These are phyloP conservation scores for Acropora yongei DNA, from an alignment of 64 coral and sea anemone species.

Conservation along the genomic window DNA sequence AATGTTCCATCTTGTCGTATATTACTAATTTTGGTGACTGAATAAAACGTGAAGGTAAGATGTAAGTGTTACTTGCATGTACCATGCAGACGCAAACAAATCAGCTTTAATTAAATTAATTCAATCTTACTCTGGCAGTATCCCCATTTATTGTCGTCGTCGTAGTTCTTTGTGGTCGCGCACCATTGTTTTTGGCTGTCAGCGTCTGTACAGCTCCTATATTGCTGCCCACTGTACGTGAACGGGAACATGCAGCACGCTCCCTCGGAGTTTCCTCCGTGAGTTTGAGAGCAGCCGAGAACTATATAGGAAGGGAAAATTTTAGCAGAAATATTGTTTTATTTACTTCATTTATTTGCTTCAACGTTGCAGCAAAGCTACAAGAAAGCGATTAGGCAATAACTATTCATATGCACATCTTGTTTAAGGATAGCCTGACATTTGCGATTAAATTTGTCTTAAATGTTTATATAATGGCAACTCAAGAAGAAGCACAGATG, in stretches of 20 bases:
- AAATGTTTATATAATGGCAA: too few relatives aligned
- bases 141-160: constrained; percentile 65
- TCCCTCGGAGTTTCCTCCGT: constrained; percentile 71
- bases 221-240: constrained; percentile 37
- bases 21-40: too few relatives aligned
- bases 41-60: too few relatives aligned
- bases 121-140: constrained; percentile 53
- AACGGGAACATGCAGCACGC: constrained; percentile 81
- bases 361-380: too few relatives aligned
- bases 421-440: too few relatives aligned
- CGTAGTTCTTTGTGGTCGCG: constrained; percentile 51
- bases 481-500: too few relatives aligned
- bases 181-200: constrained; percentile 55
- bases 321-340: background rate
- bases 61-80: background rate
- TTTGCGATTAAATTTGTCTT: too few relatives aligned
- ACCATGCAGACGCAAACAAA: background rate
- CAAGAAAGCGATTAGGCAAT: too few relatives aligned
- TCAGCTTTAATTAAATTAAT: background rate
- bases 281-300: constrained; percentile 56
- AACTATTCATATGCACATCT: too few relatives aligned
- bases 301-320: background rate
- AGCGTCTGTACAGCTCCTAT: constrained; percentile 50
- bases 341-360: too few relatives aligned
- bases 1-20: too few relatives aligned